Conservation (phyloP, 2,888 invertebrate species). For the Adelphocoris suturalis region DNA sequence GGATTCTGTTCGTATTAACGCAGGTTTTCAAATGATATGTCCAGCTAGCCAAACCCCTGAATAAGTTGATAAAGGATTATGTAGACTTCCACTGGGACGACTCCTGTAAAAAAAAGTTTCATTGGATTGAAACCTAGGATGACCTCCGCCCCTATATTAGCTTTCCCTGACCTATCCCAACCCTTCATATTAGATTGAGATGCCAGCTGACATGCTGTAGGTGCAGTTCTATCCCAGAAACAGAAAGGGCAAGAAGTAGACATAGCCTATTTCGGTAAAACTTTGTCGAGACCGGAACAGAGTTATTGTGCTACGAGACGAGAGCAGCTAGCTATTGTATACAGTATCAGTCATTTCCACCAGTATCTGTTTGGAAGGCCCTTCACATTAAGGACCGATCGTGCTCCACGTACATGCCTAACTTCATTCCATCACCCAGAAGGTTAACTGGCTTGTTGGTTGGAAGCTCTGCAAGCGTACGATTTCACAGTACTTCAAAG, state of each 20-base stretch:
- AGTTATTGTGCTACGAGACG: background rate
- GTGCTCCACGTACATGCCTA: background rate
- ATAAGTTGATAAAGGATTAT: background rate
- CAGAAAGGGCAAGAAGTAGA: background rate
- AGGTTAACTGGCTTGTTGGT: background rate
- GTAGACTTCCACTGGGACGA: background rate
- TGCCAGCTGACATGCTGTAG: background rate
- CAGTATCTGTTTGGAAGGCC: background rate
- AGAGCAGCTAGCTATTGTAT: background rate
- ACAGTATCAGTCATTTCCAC: background rate
- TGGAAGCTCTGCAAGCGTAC: background rate
- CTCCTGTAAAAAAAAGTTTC: background rate
- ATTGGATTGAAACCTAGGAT: background rate
- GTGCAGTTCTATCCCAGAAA: constrained; percentile 29
- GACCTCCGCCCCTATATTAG: background rate
- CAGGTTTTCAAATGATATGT: background rate
- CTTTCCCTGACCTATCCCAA: background rate
- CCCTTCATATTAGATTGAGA: background rate
- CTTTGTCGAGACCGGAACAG: background rate
- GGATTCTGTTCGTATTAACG: background rate
- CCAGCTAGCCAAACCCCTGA: background rate
- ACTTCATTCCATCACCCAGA: background rate
- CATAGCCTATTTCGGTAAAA: background rate
- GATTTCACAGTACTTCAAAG: background rate
- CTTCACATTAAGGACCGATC: background rate